A percentile compares a stretch with the other conserved stretches of the same genome.
Conservation (phyloP, 2,113 vertebrate genomes). For the Opisthocomus hoazin region DNA sequence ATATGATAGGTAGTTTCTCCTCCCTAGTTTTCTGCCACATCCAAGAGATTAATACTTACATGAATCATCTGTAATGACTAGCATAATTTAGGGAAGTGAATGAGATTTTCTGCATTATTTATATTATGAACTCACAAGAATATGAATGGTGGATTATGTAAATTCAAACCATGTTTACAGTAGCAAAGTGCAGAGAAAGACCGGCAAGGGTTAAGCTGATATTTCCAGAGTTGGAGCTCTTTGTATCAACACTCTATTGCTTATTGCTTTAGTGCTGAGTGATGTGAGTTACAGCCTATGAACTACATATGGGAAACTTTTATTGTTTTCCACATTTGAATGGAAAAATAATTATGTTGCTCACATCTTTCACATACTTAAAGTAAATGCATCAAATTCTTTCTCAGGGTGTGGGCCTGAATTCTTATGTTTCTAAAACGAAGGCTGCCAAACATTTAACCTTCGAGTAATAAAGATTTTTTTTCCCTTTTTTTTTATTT, state of each 20-base stretch:
- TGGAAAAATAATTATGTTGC: conserved; percentile 69
- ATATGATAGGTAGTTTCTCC: conserved; percentile 72
- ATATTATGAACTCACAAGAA: conserved; percentile 67
- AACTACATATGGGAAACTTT: conserved; percentile 63
- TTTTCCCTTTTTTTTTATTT: background rate
- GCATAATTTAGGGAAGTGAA: conserved; percentile 74
- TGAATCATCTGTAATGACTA: conserved; percentile 78
- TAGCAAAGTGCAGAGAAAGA: conserved; percentile 49
- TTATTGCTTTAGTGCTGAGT: conserved; percentile 57
- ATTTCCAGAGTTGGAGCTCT: conserved; percentile 56
- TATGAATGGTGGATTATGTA: conserved; percentile 71
- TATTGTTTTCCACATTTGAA: conserved; percentile 70
- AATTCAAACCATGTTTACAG: conserved; percentile 68
- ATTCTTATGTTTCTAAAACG: conserved; percentile 38
- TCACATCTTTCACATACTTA: conserved; percentile 63
- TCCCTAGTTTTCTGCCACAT: conserved; percentile 73
- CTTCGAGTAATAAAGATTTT: conserved; percentile 26
- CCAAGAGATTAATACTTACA: conserved; percentile 75
- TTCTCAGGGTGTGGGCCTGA: conserved; percentile 65
- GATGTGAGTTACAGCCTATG: conserved; percentile 59
- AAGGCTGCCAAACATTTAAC: conserved; percentile 62
- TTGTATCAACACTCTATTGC: conserved; percentile 56
- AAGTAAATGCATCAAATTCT: conserved; percentile 65
- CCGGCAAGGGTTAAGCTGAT: conserved; percentile 59
- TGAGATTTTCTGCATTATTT: conserved; percentile 78